A percentile compares a stretch with the other conserved stretches of the same genome.
Evolutionary conservation across 2,888 invertebrate species (phyloP).

Genomic region (Oxytorus armatus): DNA sequence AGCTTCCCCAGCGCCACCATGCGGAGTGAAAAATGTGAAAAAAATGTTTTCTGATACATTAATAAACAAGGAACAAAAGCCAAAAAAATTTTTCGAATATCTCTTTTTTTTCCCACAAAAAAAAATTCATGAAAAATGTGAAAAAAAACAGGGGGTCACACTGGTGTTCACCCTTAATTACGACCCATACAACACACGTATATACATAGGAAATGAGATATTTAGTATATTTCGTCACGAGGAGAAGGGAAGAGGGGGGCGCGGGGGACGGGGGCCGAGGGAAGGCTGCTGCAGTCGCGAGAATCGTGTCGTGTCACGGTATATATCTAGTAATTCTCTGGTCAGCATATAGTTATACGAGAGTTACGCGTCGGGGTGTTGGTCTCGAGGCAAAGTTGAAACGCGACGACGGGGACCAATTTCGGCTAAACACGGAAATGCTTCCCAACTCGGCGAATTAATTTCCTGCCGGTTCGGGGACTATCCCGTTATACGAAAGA

Average conservation of each 20-base stretch:
- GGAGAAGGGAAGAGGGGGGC: no score
- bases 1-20: no score
- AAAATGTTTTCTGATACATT: no score
- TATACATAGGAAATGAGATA: constrained; percentile 68
- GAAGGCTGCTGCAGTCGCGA: neutral
- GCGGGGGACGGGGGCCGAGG: no score
- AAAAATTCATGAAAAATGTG: no score
- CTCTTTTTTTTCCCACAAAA: no score
- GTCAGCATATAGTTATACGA: constrained; percentile 1
- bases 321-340: neutral
- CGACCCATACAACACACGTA: constrained; percentile 22
- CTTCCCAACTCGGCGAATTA: constrained; percentile 75
- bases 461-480: constrained; percentile 71
- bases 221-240: constrained; percentile 7
- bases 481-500: constrained; percentile 13
- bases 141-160: no score
- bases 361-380: constrained; percentile 36
- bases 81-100: no score
- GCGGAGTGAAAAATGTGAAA: no score
- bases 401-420: constrained; percentile 77
- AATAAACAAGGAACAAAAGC: no score
- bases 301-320: neutral
- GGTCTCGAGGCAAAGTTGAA: constrained; percentile 71
- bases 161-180: no score
- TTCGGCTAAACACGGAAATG: constrained; percentile 76